Base-by-base conservation (phyloP, 2,888 invertebrate genomes). In the Polia nebulosa region DNA sequence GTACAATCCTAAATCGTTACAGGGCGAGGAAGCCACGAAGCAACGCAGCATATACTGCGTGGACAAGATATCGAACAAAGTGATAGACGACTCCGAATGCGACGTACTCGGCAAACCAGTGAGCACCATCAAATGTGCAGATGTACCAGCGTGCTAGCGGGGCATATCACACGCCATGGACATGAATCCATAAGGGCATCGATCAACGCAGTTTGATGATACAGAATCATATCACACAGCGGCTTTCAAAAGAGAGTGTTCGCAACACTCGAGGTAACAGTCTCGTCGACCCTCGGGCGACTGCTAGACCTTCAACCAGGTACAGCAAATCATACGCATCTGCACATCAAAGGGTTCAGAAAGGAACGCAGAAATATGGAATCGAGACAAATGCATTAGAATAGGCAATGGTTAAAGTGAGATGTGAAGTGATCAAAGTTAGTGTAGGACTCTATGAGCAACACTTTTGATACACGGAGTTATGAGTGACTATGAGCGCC, bases 61-160 rank as follows among this genome's bases (percentile, higher is more conserved):
- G n/a, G 97, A 97, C 86, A 97, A 97, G 85, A 96, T 97, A 81
- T 97, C 98, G 82, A 96, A 98, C 89, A 88, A 88, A 71, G 98
- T 98, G 5, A 96, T 98, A 51, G 97, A 97, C 7, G 98, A 98
- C 87, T 94, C 96, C 7, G 97, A 97, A 68, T 99, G 98, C 91
- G 97, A 97, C 76, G 91, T 93, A 17, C 91, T 96, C 56, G 95
- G 93, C 5, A 97, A 97, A 86, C 98, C 98, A 0, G 93, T 95
- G 20, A 97, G 97, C 87, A 94, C 96, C 17, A 97, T 97, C 80
- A 96, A 96, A 41, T 98, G 98, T 89, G 96, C 96, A 20, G 93
- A 95, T 78, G 89, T 94, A 34, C 95, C 94, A 32, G 91, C 95
- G 29, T 95, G 95, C 85, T 95, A 93, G 87, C 76, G 36, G 56